Evolutionary conservation across 2,797 vertebrate species (phyloP), one percentile per base, ranked within the genome.

Genomic region (Coregonus ussuriensis): DNA sequence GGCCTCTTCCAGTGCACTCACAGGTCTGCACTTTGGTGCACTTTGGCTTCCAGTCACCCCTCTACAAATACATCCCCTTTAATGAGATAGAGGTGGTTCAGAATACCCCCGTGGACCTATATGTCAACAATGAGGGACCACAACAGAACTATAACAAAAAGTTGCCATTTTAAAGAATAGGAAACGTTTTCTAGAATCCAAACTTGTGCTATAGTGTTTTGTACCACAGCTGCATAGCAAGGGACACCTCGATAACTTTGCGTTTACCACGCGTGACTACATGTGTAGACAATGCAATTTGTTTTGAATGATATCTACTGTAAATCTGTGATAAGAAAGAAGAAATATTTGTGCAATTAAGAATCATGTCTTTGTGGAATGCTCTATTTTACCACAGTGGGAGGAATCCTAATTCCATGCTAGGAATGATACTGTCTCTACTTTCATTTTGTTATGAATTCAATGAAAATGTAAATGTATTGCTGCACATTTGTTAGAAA

Each of bases 341-440:
- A 52, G 4, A 18, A 71, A 13, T 21, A 71, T 51, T 4, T 13
- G 7, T 7, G n/a, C 41, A 52, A 71, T 71, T 31, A 54, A 29
- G 25, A 31, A 33, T 15, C 0, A 53, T 54, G 21, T 6, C 25
- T 33, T 33, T 16, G 11, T 65, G 62, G 25, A 29, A 25, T 66
- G 25, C n/a, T 52, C 14, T 15, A 15, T 54, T 13, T 52, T 51
- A 70, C 52, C 29, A 31, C 21, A 71, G 76, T 76, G 63, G 80
- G 73, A 73, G 82, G 69, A 76, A 81, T 74, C 72, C 72, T 84
- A 87, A 91, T 92, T 91, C 91, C 90, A 91, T 88, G 89, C 84
- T 88, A 88, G 87, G 84, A 54, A 81, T 88, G 83, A 83, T 89
- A 87, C 85, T 78, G 74, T 76, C 51, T 66, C 71, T 79, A 83